phyloP scores from a whole-genome alignment of 2,888 invertebrate species.

The Leucania comma region DNA sequence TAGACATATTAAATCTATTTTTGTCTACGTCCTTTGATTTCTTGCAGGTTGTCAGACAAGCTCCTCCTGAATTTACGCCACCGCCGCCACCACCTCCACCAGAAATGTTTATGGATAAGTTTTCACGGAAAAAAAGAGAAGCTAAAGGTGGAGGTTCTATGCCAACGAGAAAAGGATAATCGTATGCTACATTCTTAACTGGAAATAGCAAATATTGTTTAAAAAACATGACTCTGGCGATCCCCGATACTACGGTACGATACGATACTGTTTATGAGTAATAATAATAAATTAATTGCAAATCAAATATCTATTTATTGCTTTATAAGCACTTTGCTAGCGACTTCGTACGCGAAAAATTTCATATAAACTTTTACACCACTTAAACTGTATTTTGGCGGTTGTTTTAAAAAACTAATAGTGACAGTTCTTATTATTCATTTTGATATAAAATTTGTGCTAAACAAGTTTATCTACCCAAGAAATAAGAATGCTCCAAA shows the following conservation, averaged over 20 bases:
- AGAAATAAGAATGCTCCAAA: too few relatives aligned
- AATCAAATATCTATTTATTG: conserved; percentile 30
- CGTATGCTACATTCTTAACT: neutral
- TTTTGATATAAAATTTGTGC: too few relatives aligned
- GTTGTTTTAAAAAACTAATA: too few relatives aligned
- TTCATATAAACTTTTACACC: too few relatives aligned
- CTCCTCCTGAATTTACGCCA: conserved; percentile 51
- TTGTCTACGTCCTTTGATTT: conserved; percentile 5
- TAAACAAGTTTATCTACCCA: too few relatives aligned
- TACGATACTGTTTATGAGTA: conserved; percentile 6
- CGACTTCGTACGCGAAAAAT: too few relatives aligned
- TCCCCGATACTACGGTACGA: neutral
- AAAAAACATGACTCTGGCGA: conserved; percentile 31
- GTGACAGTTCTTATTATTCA: too few relatives aligned
- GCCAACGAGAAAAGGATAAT: conserved; percentile 84
- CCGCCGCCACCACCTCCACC: conserved; percentile 63
- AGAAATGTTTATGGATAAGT: conserved; percentile 49
- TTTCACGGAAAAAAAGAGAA: conserved; percentile 74
- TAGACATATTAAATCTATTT: too few relatives aligned
- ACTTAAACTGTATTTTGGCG: too few relatives aligned
- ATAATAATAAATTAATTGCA: conserved; percentile 49
- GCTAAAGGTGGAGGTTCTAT: conserved; percentile 86
- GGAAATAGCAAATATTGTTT: neutral
- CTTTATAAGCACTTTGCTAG: neutral
- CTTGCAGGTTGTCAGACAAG: conserved; percentile 78